Evolutionary conservation across 2,888 invertebrate species (phyloP).

Genomic region (Tenthredo scrophulariae): DNA sequence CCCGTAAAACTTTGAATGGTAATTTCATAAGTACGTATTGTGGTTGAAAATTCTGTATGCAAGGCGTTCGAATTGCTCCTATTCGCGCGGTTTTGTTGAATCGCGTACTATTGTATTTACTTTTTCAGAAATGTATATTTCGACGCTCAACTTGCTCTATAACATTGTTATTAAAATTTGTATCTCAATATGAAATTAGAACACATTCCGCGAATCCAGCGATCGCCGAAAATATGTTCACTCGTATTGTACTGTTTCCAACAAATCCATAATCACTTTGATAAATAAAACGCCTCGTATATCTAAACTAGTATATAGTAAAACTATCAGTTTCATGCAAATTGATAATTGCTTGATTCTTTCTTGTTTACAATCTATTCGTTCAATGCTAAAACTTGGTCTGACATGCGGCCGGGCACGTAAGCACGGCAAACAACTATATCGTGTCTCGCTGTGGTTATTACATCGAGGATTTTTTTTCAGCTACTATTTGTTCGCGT

Average conservation of each 20-base stretch:
- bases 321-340: neutral
- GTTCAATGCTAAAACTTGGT: conserved; percentile 40
- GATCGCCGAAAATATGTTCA: neutral
- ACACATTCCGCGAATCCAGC: neutral
- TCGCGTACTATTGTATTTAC: neutral
- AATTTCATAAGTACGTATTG: neutral
- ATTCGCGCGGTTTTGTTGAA: neutral
- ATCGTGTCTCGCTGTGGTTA: neutral
- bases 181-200: neutral
- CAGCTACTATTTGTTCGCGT: neutral
- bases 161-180: neutral
- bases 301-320: neutral
- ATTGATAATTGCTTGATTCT: neutral
- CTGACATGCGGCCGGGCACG: conserved; percentile 37
- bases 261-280: neutral
- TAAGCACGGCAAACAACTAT: conserved; percentile 41
- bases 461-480: neutral
- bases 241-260: neutral
- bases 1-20: neutral
- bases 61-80: neutral
- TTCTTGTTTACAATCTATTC: conserved; percentile 27
- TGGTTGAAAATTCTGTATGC: neutral
- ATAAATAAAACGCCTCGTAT: neutral
- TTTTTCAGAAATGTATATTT: neutral
- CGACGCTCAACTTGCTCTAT: neutral